Base-by-base conservation (phyloP, 2,888 invertebrate genomes). In the Artemia sp. region DNA sequence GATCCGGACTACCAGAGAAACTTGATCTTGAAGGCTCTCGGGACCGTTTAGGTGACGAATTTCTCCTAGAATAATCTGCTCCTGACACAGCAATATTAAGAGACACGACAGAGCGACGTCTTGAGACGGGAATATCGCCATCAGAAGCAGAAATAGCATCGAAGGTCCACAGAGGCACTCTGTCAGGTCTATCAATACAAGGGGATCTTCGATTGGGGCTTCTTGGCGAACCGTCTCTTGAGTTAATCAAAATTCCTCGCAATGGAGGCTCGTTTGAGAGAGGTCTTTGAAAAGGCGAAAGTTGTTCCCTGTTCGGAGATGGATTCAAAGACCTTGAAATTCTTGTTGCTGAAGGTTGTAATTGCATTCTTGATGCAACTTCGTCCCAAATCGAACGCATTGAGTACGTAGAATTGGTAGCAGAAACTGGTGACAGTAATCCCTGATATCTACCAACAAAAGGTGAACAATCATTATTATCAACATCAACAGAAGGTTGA, bases 281-380 rank as follows among this genome's bases (percentile, higher is more conserved):
- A n/a, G 64, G 64, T 58, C 64, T n/a, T n/a, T 58, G 64, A n/a
- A 58, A 58, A 58, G 64, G 64, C n/a, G 64, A 58, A n/a, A 58
- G 10, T 38, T 38, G 38, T 24, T 58, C 64, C n/a, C 64, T n/a
- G 64, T 58, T 58, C 8, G 64, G 64, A 8, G 64, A 58, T 8
- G 64, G 64, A 58, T 58, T 58, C 14, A n/a, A 58, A 58, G 64
- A 58, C 9, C 64, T n/a, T 24, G 64, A 58, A 9, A 58, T n/a
- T 10, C 64, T 58, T 58, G 64, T 58, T 58, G 64, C 8, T 10
- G 64, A 58, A 8, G 64, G 64, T 19, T 58, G 64, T 9, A 58
- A 24, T 24, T 58, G 64, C 64, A 58, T 58, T 58, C 64, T n/a
- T 10, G 64, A n/a, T 19, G 64, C 64, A 58, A 58, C 64, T n/a